Conservation (phyloP, 1,140 invertebrate genomes). For the Tribolium castaneum region DNA sequence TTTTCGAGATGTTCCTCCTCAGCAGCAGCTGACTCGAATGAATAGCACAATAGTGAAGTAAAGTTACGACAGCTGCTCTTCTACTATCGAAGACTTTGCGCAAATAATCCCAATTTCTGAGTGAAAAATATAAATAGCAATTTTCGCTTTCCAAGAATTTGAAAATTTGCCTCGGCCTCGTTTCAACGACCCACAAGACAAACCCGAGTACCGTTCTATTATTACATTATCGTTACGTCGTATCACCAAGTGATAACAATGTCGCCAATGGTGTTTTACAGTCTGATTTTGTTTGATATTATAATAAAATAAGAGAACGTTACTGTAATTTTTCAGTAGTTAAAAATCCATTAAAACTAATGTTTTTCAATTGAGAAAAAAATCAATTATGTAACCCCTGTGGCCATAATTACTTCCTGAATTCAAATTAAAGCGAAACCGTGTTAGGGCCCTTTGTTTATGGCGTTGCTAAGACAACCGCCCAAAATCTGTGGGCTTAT, state of each 20-base stretch:
- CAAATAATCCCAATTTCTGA: no score
- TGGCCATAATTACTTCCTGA: background rate
- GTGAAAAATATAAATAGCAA: background rate
- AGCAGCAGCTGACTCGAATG: no score
- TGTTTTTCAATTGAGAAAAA: no score
- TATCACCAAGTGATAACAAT: background rate
- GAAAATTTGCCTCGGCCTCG: background rate
- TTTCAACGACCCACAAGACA: background rate
- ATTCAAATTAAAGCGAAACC: background rate
- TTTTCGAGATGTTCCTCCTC: no score
- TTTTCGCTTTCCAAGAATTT: background rate
- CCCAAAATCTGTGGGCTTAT: background rate
- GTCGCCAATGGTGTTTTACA: background rate
- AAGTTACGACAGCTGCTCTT: no score
- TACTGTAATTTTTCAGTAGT: background rate
- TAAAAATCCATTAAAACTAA: background rate
- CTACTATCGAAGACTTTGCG: no score
- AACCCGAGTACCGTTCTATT: background rate
- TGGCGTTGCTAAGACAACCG: background rate
- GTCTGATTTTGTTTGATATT: no score
- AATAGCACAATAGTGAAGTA: no score
- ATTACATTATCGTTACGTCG: background rate
- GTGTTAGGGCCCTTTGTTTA: background rate
- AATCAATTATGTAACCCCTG: background rate
- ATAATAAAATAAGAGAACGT: background rate